Evolutionary conservation across 2,797 vertebrate genomes (phyloP).

Genomic region (Onychomys arenicola): DNA sequence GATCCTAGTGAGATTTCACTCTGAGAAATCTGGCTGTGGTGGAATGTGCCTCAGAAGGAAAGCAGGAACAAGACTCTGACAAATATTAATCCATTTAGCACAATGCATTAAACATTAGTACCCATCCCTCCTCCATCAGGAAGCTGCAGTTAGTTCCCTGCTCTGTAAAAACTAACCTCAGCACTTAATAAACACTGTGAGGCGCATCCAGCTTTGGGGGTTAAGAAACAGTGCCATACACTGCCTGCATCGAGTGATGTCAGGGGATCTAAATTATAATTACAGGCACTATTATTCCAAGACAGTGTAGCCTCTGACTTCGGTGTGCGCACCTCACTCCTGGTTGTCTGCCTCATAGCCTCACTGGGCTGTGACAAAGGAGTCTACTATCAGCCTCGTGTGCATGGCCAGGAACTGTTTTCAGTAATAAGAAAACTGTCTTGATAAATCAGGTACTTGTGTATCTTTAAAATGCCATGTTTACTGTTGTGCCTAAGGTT

Average conservation of each 20-base stretch:
- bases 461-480: constrained; percentile 85
- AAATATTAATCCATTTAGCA: constrained; percentile 87
- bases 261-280: constrained; percentile 85
- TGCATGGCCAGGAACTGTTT: constrained; percentile 82
- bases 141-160: constrained; percentile 78
- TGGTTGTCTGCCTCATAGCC: constrained; percentile 78
- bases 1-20: constrained; percentile 79
- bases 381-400: constrained; percentile 78
- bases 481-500: constrained; percentile 86
- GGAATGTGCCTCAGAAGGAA: constrained; percentile 81
- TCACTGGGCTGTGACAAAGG: constrained; percentile 83
- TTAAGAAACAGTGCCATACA: constrained; percentile 79
- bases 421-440: constrained; percentile 84
- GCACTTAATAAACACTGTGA: constrained; percentile 79
- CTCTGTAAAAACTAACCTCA: constrained; percentile 83
- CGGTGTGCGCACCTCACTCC: constrained; percentile 77
- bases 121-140: constrained; percentile 82
- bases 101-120: constrained; percentile 85
- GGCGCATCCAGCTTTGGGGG: constrained; percentile 75
- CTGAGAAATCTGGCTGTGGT: constrained; percentile 82
- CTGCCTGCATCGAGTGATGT: constrained; percentile 82
- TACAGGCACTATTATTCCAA: constrained; percentile 85
- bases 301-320: constrained; percentile 78
- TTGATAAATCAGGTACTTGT: constrained; percentile 84
- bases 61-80: constrained; percentile 84